Evolutionary conservation across 2,113 vertebrate species (phyloP).

Genomic region (Physeter macrocephalus): DNA sequence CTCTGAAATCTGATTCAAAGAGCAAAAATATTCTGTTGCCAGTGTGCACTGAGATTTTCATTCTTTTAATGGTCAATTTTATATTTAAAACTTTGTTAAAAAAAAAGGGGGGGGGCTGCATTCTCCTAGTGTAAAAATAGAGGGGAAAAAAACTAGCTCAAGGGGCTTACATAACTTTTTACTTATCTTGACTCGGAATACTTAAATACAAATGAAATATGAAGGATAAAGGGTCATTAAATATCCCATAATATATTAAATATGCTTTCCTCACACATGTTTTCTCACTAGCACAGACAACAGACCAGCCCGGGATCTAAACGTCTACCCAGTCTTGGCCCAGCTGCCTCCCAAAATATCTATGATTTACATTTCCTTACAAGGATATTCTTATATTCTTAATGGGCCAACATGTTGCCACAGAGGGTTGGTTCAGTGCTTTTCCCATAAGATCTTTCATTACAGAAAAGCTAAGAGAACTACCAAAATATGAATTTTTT

Average conservation of each 20-base stretch:
- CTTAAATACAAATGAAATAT: neutral
- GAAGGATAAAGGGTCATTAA: neutral
- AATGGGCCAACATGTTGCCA: neutral
- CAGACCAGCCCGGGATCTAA: neutral
- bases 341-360: conserved; percentile 53
- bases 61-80: neutral
- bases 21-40: conserved; percentile 11
- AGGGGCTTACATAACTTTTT: neutral
- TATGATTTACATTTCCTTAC: conserved; percentile 38
- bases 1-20: neutral
- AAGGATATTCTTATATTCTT: conserved; percentile 41
- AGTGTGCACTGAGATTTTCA: neutral
- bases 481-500: neutral
- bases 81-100: neutral
- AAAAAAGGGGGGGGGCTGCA: neutral
- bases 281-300: conserved; percentile 3
- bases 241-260: neutral
- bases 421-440: neutral
- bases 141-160: neutral
- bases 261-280: neutral
- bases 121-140: neutral
- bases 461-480: conserved; percentile 61
- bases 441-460: conserved; percentile 37
- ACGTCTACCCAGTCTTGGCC: neutral
- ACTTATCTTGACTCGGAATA: neutral